Evolutionary conservation across 2,113 vertebrate genomes (phyloP), one percentile per base, ranked within the genome.

Genomic region (Vulpes ferrilata): DNA sequence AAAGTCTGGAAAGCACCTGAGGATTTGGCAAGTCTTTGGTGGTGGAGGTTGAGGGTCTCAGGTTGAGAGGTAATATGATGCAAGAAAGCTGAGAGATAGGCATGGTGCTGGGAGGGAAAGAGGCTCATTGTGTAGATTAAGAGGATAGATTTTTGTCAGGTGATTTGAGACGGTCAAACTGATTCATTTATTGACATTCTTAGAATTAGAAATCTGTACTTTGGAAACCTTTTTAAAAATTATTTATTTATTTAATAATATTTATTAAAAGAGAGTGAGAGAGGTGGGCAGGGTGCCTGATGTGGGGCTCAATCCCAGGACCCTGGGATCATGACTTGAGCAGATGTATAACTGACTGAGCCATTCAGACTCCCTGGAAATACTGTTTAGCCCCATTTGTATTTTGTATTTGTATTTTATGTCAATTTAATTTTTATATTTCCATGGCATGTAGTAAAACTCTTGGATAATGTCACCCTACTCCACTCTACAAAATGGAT

Each of bases 401-500:
- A 64, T 83, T 78, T 83, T 93, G 67, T 78, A 92, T 65, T 60
- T 95, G 48, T 87, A 62, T 69, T 90, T 88, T 76, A 65, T 48
- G 32, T 78, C 78, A 81, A 73, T 91, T 95, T 88, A 53, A 76
- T 65, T 95, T 93, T 91, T 88, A 91, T 88, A 32, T 89, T 88
- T 69, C 91, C 32, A 48, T 19, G 11, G n/a, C 35, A 92, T 87
- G 64, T 59, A 67, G 15, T 80, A 73, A 87, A 93, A 95, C 23
- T 83, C 48, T 62, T 95, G 53, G 48, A 60, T 85, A 96, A 89
- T 88, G 32, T 55, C 57, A 96, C 25, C 43, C n/a, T 60, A 13
- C 30, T 80, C 73, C 76, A 25, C 17, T 95, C 30, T 67, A 65
- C 35, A 55, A 93, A 91, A 91, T 71, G 13, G n/a, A 93, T 97